phyloP scores from a whole-genome alignment of 2,888 invertebrate species.

The Pyrrhosoma nymphula region DNA sequence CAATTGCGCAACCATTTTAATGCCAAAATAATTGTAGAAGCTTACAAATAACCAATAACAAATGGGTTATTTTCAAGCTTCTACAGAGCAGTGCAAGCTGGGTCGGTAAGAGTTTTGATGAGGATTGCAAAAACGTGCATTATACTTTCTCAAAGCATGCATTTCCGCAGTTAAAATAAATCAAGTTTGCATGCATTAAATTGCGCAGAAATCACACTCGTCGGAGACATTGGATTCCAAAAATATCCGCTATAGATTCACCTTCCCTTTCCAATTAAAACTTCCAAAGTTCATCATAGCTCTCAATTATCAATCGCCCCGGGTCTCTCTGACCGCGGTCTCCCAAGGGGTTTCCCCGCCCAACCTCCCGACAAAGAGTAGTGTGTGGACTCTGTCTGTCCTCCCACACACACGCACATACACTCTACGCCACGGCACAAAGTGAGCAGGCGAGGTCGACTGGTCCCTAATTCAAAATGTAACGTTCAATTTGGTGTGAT shows the following conservation, averaged over 20 bases:
- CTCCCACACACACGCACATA: neutral
- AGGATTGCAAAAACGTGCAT: no score
- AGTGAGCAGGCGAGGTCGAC: neutral
- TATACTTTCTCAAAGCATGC: no score
- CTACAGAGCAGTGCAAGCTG: no score
- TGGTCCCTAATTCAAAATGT: conserved; percentile 31
- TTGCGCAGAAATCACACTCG: neutral
- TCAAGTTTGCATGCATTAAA: neutral
- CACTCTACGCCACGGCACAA: neutral
- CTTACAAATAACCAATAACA: no score
- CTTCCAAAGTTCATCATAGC: neutral
- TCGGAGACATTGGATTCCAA: neutral
- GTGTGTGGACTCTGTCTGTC: neutral
- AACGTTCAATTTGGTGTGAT: neutral
- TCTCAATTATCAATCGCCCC: conserved; percentile 14
- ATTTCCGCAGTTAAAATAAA: no score
- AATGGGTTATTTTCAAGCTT: no score
- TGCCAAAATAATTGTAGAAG: no score
- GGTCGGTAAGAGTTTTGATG: no score
- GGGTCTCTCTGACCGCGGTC: neutral
- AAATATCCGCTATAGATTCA: neutral
- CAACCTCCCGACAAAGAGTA: neutral
- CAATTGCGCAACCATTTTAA: no score
- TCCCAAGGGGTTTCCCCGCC: neutral
- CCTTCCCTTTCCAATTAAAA: neutral